Evolutionary conservation across 2,797 vertebrate species (phyloP).

Genomic region (Sebastes trivittatus): DNA sequence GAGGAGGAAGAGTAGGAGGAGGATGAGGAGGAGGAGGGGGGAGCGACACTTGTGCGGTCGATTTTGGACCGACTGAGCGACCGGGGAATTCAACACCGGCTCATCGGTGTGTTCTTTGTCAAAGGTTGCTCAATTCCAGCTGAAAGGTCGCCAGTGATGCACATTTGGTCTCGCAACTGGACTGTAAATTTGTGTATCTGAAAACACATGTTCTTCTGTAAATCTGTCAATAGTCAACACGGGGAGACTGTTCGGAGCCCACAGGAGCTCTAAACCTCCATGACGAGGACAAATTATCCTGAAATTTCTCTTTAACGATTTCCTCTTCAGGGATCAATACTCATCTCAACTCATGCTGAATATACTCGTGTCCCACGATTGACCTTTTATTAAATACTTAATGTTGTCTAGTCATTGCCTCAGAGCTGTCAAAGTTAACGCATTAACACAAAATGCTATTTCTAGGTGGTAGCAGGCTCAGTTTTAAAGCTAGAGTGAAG

Average conservation of each 20-base stretch:
- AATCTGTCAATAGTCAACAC: constrained; percentile 37
- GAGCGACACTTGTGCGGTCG: background rate
- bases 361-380: background rate
- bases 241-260: background rate
- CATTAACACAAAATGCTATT: too few species aligned
- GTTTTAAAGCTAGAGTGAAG: too few species aligned
- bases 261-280: background rate
- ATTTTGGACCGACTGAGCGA: constrained; percentile 5
- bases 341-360: background rate
- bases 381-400: background rate
- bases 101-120: constrained; percentile 28
- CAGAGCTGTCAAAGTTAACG: too few species aligned
- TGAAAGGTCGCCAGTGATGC: constrained; percentile 1
- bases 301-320: background rate
- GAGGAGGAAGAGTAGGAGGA: background rate
- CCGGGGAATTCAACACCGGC: constrained; percentile 13
- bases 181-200: constrained; percentile 37
- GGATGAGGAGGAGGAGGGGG: background rate
- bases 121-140: constrained; percentile 22
- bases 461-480: too few species aligned
- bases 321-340: background rate
- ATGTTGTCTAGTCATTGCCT: background rate
- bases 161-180: constrained; percentile 4
- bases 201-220: constrained; percentile 43
- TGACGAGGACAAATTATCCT: background rate